phyloP scores from a whole-genome alignment of 2,113 vertebrate species.

The Chaetodon trifascialis region DNA sequence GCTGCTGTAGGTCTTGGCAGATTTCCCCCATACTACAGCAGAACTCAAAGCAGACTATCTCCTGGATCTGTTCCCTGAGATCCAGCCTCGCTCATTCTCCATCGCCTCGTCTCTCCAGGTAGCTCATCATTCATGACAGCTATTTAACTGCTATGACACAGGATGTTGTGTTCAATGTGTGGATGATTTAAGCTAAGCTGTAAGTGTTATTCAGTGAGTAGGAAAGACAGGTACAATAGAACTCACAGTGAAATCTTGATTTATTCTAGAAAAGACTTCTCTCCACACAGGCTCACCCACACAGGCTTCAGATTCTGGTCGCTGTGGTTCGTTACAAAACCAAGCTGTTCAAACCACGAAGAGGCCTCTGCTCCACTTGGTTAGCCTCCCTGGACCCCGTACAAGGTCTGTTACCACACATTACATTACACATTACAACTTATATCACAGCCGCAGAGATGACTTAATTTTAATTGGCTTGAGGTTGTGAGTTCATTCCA shows the following conservation, averaged over 20 bases:
- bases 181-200: not conserved
- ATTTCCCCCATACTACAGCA: conserved; percentile 90
- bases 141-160: not conserved
- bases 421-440: not conserved
- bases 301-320: conserved; percentile 90
- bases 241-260: not conserved
- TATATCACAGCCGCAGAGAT: not conserved
- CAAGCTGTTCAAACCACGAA: conserved; percentile 86
- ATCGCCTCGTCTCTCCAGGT: conserved; percentile 93
- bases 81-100: conserved; percentile 94
- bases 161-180: not conserved
- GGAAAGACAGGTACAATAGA: not conserved
- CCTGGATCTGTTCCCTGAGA: conserved; percentile 92
- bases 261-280: not conserved
- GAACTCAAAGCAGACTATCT: conserved; percentile 87
- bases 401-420: conserved; percentile 76
- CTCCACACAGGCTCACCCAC: conserved; percentile 84
- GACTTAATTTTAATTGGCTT: not conserved
- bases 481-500: not conserved
- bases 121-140: conserved; percentile 29
- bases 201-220: not conserved
- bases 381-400: conserved; percentile 89
- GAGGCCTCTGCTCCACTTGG: conserved; percentile 95
- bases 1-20: conserved; percentile 86
- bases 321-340: conserved; percentile 94